Base-by-base conservation (phyloP, 2,888 invertebrate genomes). In the Acrobasis repandana region DNA sequence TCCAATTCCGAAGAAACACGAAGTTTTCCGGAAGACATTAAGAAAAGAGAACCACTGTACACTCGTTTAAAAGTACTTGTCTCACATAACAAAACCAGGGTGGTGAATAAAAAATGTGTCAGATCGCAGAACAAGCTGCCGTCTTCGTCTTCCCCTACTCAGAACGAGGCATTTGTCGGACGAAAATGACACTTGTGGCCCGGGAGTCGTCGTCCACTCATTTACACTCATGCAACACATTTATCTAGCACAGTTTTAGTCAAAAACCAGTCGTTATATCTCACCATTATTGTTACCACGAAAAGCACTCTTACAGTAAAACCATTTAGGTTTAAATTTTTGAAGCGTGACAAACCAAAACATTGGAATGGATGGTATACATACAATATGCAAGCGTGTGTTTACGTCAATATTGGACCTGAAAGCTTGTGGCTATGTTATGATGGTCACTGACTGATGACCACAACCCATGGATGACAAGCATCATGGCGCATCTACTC, bases 331-430 rank as follows among this genome's bases (percentile, higher is more conserved):
- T n/a, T 38, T 2, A 43, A 43, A 10, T 4, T 43, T 14, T 1
- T n/a, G 14, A 43, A 43, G 43, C 43, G 43, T 48, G 16, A 47
- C 2, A 28, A 46, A 47, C 43, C 33, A 15, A 47, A 43, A 33
- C 28, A 34, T 20, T 56, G 18, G 20, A 46, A 57, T 16, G 46
- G 49, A 63, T 62, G 63, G 43, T 63, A 61, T 47, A 65, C 61
- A 73, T 63, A 66, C 28, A 51, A 49, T 46, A 63, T 64, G 63
- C 49, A 61, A 34, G 56, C 60, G 60, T 54, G 54, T 61, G 28
- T 58, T 34, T 69, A 68, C 65, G 83, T 89, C 91, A 91, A 90
- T 90, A 91, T 90, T 90, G 91, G 91, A 92, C 91, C 85, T 81
- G 88, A 89, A 89, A 90, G 90, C 90, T 89, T 88, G 79, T 88